These are phyloP conservation scores for Cryptoblepharus egeriae DNA, from an alignment of 2,797 vertebrate genomes.

Conservation along the genomic window DNA sequence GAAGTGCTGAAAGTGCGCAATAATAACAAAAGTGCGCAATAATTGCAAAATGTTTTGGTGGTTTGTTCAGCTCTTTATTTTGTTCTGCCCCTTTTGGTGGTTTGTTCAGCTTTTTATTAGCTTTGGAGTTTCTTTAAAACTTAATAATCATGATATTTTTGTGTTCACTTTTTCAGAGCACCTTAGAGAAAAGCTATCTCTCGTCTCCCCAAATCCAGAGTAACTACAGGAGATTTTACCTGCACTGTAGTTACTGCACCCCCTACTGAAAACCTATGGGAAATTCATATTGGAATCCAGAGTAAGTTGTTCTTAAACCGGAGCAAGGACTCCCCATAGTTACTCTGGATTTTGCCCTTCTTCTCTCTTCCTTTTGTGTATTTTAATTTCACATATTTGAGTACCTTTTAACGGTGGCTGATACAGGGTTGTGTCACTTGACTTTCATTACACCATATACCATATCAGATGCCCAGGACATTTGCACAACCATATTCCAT, in stretches of 20 bases:
- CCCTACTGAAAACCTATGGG: too few relatives aligned
- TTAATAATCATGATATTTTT: too few relatives aligned
- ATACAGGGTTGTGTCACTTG: background rate
- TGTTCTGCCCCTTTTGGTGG: background rate
- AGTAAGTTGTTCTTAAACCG: too few relatives aligned
- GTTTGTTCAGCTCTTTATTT: background rate
- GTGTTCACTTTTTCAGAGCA: background rate
- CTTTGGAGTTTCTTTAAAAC: background rate
- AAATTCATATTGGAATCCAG: too few relatives aligned
- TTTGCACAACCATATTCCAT: background rate
- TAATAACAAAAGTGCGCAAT: background rate
- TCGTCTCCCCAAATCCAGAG: too few relatives aligned
- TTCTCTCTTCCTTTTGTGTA: too few relatives aligned
- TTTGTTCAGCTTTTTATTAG: background rate
- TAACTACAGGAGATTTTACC: too few relatives aligned
- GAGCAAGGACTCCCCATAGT: too few relatives aligned
- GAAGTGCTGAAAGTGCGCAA: background rate
- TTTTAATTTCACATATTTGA: background rate
- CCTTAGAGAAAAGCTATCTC: background rate
- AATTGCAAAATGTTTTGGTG: background rate
- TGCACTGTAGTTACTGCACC: too few relatives aligned
- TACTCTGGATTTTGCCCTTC: too few relatives aligned
- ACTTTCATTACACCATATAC: background rate
- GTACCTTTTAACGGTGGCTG: background rate
- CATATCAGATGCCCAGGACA: background rate